Conservation (phyloP, 2,888 invertebrate genomes). For the Dichetophora obliterata region DNA sequence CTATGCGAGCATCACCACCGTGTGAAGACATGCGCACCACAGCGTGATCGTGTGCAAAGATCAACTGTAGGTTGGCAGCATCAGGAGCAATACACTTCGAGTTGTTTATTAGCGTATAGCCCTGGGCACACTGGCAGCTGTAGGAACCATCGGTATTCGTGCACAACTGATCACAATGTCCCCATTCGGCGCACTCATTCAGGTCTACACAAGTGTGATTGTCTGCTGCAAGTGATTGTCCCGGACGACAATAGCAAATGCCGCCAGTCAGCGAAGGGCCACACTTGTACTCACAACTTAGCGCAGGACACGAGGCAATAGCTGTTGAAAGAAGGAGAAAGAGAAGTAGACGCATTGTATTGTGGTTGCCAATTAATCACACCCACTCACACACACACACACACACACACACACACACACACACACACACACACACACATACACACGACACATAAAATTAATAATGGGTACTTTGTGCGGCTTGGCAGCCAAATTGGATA, state of each 20-base stretch:
- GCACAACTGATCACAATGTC: constrained; percentile 95
- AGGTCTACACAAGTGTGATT: constrained; percentile 91
- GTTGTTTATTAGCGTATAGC: constrained; percentile 77
- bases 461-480: neutral
- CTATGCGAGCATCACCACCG: constrained; percentile 75
- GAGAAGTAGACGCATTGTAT: neutral
- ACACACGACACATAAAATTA: too few species aligned
- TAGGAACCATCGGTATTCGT: constrained; percentile 89
- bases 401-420: too few species aligned
- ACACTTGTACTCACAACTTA: constrained; percentile 93
- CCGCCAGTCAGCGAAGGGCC: constrained; percentile 91
- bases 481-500: constrained; percentile 55
- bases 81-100: constrained; percentile 77
- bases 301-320: constrained; percentile 82
- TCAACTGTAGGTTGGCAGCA: constrained; percentile 74
- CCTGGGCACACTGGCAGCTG: constrained; percentile 85
- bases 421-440: too few species aligned
- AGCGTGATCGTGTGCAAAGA: constrained; percentile 80
- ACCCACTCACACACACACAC: too few species aligned
- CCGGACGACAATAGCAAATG: constrained; percentile 89
- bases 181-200: constrained; percentile 93
- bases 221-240: constrained; percentile 85
- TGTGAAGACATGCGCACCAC: constrained; percentile 79
- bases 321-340: constrained; percentile 74
- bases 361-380: neutral